Conservation (phyloP, 2,113 vertebrate genomes). For the Sphaerodactylus townsendi region DNA sequence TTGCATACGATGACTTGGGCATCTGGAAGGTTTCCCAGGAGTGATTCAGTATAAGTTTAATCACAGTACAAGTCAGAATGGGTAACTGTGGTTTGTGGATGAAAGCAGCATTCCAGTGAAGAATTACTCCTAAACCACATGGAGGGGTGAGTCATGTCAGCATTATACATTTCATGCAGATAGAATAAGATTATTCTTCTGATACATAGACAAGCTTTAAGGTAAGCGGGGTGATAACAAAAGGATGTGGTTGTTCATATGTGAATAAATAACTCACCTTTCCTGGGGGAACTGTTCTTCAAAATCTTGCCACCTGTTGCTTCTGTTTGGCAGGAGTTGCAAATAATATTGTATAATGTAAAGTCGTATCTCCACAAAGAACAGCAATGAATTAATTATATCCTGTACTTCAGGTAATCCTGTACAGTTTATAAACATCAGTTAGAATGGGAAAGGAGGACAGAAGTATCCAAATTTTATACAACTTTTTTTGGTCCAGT, state of each 20-base stretch:
- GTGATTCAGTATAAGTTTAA: slow-evolving; percentile 1
- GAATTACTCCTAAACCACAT: slow-evolving; percentile 42
- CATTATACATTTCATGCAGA: neutral
- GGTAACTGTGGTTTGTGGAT: neutral
- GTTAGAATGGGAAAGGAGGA: neutral
- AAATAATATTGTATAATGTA: neutral
- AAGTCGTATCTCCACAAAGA: neutral
- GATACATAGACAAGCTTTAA: slow-evolving; percentile 1
- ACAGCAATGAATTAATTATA: fast-evolving
- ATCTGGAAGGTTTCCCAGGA: neutral
- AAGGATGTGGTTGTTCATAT: slow-evolving; percentile 17
- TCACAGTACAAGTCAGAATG: neutral
- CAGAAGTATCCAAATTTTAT: neutral
- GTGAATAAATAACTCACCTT: slow-evolving; percentile 5
- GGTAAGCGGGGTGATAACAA: neutral
- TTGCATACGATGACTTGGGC: neutral
- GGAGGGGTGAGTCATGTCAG: slow-evolving; percentile 24
- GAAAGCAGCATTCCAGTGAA: slow-evolving; percentile 6
- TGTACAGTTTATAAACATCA: neutral
- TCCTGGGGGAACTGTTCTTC: neutral
- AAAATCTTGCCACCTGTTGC: slow-evolving; percentile 5
- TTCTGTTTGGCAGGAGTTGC: neutral
- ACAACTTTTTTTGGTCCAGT: slow-evolving; percentile 5
- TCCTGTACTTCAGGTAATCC: fast-evolving
- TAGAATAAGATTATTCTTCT: slow-evolving; percentile 4